phyloP scores from a whole-genome alignment of 2,113 vertebrate genomes.

The Lamprologus speciosus region DNA sequence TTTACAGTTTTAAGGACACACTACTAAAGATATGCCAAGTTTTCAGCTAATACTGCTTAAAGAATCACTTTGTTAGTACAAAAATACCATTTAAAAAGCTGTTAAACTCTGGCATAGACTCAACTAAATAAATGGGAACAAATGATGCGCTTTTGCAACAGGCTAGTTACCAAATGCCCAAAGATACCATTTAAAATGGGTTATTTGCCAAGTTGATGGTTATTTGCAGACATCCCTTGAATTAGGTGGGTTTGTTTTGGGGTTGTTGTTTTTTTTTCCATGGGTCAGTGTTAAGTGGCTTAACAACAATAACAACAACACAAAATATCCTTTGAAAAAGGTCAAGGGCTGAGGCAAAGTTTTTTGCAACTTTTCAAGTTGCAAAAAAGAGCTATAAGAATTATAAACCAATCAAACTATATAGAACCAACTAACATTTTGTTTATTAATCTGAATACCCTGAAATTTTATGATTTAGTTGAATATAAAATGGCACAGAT shows the following conservation, averaged over 20 bases:
- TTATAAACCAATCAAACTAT: too few relatives aligned
- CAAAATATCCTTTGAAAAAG: neutral
- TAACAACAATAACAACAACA: neutral
- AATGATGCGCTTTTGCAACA: rapidly evolving
- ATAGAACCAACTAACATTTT: too few relatives aligned
- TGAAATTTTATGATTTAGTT: too few relatives aligned
- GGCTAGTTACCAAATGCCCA: neutral
- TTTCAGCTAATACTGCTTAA: neutral
- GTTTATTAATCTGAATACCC: too few relatives aligned
- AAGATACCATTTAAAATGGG: neutral
- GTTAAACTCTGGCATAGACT: neutral
- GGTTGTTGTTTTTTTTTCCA: neutral
- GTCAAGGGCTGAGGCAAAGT: neutral
- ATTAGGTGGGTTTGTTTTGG: neutral
- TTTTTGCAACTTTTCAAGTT: too few relatives aligned
- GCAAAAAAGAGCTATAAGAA: too few relatives aligned
- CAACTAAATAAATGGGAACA: neutral
- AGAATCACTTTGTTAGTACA: neutral
- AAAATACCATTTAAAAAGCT: neutral
- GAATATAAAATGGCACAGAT: too few relatives aligned
- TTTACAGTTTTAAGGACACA: neutral
- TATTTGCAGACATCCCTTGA: neutral
- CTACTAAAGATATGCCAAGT: neutral
- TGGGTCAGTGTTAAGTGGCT: rapidly evolving
- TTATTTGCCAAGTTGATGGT: rapidly evolving